Conservation (phyloP, 1,140 invertebrate species). For the Orius laevigatus region DNA sequence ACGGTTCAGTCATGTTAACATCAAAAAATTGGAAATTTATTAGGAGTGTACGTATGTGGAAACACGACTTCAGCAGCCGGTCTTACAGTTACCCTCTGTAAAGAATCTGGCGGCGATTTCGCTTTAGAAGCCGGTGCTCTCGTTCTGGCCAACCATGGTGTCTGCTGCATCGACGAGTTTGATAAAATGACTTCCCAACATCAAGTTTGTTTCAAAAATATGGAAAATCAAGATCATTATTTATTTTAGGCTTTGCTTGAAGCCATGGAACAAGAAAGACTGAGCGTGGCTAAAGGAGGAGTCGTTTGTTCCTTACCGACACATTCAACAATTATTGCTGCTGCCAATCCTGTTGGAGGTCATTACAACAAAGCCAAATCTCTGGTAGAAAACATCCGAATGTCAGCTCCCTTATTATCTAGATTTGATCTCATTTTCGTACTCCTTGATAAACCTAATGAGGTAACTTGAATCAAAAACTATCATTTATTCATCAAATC, state of each 20-base stretch:
- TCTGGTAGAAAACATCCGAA: conserved; percentile 76
- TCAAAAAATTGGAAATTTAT: conserved; percentile 5
- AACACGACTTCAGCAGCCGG: conserved; percentile 73
- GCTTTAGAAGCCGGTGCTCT: conserved; percentile 72
- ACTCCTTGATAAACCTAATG: conserved; percentile 69
- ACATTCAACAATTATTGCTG: conserved; percentile 70
- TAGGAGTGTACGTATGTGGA: conserved; percentile 78
- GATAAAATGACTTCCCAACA: conserved; percentile 76
- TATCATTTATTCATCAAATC: background rate
- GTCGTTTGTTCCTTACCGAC: conserved; percentile 61
- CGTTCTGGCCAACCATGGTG: conserved; percentile 67
- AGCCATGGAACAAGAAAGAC: conserved; percentile 87
- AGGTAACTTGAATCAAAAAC: conserved; percentile 29
- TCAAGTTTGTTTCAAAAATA: conserved; percentile 30
- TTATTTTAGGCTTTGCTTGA: conserved; percentile 53
- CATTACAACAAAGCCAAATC: conserved; percentile 78
- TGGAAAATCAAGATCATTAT: background rate
- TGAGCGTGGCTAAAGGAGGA: conserved; percentile 82
- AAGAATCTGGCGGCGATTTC: conserved; percentile 62
- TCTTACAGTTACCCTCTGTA: conserved; percentile 65
- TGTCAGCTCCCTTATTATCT: conserved; percentile 69
- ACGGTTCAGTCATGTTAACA: background rate
- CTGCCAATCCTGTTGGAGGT: conserved; percentile 78
- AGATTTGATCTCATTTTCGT: conserved; percentile 90
- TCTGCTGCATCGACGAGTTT: conserved; percentile 90